phyloP scores from a whole-genome alignment of 2,113 vertebrate genomes.

The Sphaerodactylus townsendi region DNA sequence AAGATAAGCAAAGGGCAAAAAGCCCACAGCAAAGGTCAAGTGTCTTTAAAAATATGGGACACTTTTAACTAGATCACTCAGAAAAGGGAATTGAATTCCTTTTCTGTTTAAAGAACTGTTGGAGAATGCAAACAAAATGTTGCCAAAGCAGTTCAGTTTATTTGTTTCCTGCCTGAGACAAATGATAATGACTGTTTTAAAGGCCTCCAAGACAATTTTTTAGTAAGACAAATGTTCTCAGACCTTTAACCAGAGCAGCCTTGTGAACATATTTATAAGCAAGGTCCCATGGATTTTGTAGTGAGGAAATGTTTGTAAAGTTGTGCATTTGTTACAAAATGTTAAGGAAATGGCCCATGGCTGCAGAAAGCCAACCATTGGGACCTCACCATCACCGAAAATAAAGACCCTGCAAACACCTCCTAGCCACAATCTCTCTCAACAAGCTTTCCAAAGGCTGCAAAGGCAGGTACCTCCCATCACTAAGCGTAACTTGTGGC shows the following conservation, averaged over 20 bases:
- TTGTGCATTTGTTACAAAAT: conserved; percentile 6
- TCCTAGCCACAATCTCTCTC: not conserved
- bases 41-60: not conserved
- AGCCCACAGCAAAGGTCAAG: not conserved
- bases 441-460: no score
- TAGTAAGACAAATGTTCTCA: conserved; percentile 22
- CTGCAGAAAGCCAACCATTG: not conserved
- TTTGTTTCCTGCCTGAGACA: not conserved
- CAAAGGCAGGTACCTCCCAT: no score
- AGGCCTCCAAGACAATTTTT: conserved; percentile 14
- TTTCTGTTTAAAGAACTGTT: not conserved
- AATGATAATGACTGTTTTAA: conserved; percentile 29
- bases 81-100: conserved; percentile 7
- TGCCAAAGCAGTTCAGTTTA: not conserved
- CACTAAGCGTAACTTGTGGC: no score
- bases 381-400: not conserved
- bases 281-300: conserved; percentile 16
- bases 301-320: not conserved
- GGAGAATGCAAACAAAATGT: not conserved
- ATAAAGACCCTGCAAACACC: not conserved
- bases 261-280: conserved; percentile 18
- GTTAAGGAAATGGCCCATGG: conserved; percentile 2
- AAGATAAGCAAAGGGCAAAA: conserved; percentile 23
- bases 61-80: conserved; percentile 11
- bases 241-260: conserved; percentile 16